phyloP scores from a whole-genome alignment of 2,113 vertebrate genomes.

The Plestiodon gilberti region DNA sequence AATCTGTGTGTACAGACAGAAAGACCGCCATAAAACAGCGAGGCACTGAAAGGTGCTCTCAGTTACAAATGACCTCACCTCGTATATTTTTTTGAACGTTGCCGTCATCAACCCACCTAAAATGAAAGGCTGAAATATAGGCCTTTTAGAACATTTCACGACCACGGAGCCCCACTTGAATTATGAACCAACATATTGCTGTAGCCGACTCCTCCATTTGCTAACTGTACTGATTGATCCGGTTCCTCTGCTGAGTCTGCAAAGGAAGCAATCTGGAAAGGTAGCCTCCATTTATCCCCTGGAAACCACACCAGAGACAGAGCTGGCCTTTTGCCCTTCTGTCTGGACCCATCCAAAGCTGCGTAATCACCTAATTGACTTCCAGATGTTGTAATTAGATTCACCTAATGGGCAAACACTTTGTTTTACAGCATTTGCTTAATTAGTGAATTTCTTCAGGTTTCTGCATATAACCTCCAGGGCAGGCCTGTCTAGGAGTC shows the following conservation, averaged over 20 bases:
- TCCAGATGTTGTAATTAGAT: slow-evolving; percentile 16
- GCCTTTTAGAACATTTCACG: not conserved
- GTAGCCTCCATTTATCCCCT: too few species aligned
- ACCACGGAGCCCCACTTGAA: not conserved
- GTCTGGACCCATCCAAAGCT: slow-evolving; percentile 20
- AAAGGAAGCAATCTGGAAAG: slow-evolving; percentile 1
- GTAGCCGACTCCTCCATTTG: not conserved
- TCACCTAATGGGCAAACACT: slow-evolving; percentile 6
- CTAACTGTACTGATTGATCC: not conserved
- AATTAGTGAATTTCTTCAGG: slow-evolving; percentile 21
- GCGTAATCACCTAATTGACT: slow-evolving; percentile 7
- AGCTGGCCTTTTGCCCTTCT: not conserved
- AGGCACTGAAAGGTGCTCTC: not conserved
- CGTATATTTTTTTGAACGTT: slow-evolving; percentile 8
- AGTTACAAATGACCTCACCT: not conserved
- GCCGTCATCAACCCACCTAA: not conserved
- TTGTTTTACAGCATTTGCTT: slow-evolving; percentile 25
- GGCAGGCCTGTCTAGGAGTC: not conserved
- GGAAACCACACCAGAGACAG: not conserved
- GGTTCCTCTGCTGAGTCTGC: not conserved
- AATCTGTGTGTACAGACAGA: not conserved
- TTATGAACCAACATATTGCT: not conserved
- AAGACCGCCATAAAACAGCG: not conserved
- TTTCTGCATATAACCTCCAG: slow-evolving; percentile 5
- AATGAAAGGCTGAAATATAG: not conserved